These are phyloP conservation scores for Sapayoa aenigma DNA, from an alignment of 2,113 vertebrate species.

Conservation along the genomic window DNA sequence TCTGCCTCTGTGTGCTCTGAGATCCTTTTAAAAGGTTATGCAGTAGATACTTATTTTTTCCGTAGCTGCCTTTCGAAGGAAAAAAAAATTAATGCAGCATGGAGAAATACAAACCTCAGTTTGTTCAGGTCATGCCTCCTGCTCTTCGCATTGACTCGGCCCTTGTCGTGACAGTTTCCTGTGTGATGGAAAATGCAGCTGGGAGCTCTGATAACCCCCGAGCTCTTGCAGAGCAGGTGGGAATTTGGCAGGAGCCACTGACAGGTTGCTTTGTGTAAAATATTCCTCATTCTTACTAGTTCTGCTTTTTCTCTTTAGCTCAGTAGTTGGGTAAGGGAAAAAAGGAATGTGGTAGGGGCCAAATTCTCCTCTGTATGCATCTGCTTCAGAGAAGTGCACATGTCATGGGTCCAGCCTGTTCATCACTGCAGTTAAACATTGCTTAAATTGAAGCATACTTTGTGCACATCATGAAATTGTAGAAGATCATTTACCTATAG, in stretches of 20 bases:
- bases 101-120: not conserved
- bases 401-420: not conserved
- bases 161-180: not conserved
- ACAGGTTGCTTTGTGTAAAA: not conserved
- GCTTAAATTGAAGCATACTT: not conserved
- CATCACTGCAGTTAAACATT: not conserved
- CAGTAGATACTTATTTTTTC: not conserved
- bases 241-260: not conserved
- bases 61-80: not conserved
- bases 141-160: not conserved
- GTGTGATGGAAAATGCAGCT: not conserved
- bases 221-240: not conserved
- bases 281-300: not conserved
- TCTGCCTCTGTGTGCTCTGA: not conserved
- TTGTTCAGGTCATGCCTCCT: not conserved
- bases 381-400: not conserved
- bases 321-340: not conserved
- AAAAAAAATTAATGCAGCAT: not conserved
- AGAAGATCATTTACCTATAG: not conserved
- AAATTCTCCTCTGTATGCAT: not conserved
- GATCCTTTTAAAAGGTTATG: not conserved
- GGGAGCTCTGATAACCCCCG: not conserved
- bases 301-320: not conserved
- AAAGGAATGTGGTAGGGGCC: not conserved
- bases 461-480: not conserved